Base-by-base conservation (phyloP, 1,140 invertebrate species). In the Magallana ariakensis region DNA sequence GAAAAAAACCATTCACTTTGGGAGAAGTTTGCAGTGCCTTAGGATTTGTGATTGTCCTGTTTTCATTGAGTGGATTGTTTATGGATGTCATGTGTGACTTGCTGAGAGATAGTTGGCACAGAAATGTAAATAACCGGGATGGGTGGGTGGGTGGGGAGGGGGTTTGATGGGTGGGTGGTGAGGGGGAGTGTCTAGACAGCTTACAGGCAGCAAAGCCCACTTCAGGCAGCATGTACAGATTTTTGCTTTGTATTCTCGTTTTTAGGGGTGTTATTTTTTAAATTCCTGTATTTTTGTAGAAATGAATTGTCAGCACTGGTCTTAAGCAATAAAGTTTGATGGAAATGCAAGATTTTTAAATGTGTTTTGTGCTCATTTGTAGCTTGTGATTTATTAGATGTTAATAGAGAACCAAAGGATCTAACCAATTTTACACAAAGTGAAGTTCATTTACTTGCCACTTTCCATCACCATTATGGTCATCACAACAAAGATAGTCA, bases 161-260 rank as follows among this genome's bases (percentile, higher is more conserved):
- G n/a, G n/a, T n/a, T n/a, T n/a, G n/a, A n/a, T n/a, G n/a, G 33
- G 33, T 1, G 33, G 33, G 33, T 46, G 33, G 33, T 46, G 33
- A 46, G 33, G 33, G 33, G 33, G 33, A 46, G 33, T 2, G 33
- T 46, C 33, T 26, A 11, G 66, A 75, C 66, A 75, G 66, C 66
- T 26, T 75, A 75, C 10, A 75, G 66, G 66, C 66, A 75, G 66
- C 66, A 75, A 11, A 75, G 33, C 22, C 66, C 66, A 11, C 66
- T 33, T 9, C 22, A n/a, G 66, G 6, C 33, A 46, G 33, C 22
- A 1, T 75, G 66, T 75, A 75, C 66, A 75, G 66, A 26, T 26
- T 26, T 19, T 26, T 26, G 9, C 33, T 70, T 26, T 75, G 13
- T 22, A 75, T 16, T 60, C n/a, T 60, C 58, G 13, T 60, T 16